Evolutionary conservation across 2,113 vertebrate species (phyloP), one percentile per base, ranked within the genome.

Genomic region (Steatornis caripensis): DNA sequence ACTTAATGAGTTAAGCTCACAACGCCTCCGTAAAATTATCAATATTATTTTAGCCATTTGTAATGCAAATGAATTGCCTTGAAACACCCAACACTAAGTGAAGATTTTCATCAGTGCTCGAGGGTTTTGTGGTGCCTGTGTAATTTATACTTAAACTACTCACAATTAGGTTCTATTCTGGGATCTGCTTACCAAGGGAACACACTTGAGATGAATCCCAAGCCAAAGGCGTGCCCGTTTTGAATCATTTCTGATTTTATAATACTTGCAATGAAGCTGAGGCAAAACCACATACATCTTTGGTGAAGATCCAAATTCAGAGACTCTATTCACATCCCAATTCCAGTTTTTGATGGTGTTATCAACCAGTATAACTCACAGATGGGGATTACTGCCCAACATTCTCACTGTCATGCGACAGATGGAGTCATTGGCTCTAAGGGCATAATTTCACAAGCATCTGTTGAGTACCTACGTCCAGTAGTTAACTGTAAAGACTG

Each of bases 81-180:
- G 15, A 80, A 90, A 92, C 24, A 7, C 21, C 49, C 66, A 62
- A 30, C 23, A 77, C 24, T 18, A 27, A 90, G 32, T 8, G 22
- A 79, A 61, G 58, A 72, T 60, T n/a, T 77, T 29, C 68, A 78
- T 71, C 75, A 62, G 75, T 11, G 1, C 26, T 20, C 24, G 15
- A 80, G 70, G 71, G 23, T 85, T 84, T 48, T 77, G 79, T 75
- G 71, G 83, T 55, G 71, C 54, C 92, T 92, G 54, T 36, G 85
- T 46, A 80, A 66, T 90, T 90, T 32, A 49, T 69, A 19, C 54
- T 91, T 61, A 21, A 89, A 77, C 30, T 78, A 29, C 49, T 66
- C 83, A 37, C 51, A 92, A 53, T 77, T 32, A 70, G 5, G 8
- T n/a, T 68, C 75, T 88, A 41, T 90, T 94, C 71, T 54, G 71